These are phyloP conservation scores for Apostichopus californicus DNA, from an alignment of 35 echinoderm and acorn worm genomes.

Conservation along the genomic window DNA sequence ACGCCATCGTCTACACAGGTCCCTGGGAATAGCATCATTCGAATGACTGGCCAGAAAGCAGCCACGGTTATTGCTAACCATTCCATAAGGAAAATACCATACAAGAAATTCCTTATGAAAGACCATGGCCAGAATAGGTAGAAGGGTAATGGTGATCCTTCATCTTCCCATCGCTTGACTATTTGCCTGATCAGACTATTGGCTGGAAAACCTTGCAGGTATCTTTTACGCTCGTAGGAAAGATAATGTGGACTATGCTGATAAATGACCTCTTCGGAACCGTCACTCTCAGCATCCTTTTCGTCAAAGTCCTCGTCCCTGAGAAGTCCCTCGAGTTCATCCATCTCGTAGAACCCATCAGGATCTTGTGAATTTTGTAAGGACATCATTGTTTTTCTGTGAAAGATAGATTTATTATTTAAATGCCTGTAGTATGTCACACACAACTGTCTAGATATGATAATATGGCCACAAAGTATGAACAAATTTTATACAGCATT, in stretches of 20 bases:
- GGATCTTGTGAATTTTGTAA: conserved; percentile 11
- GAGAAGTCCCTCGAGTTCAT: conserved; percentile 37
- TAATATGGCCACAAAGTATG: too few relatives aligned
- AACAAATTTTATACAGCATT: too few relatives aligned
- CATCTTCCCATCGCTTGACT: neutral
- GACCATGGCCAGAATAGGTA: conserved; percentile 51
- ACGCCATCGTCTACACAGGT: neutral
- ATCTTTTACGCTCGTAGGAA: neutral
- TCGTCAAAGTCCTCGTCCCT: conserved; percentile 18
- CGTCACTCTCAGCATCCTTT: conserved; percentile 16
- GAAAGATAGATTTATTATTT: neutral
- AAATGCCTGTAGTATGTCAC: too few relatives aligned
- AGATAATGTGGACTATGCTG: neutral
- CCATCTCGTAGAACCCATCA: conserved; percentile 29
- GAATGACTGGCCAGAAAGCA: conserved; percentile 24
- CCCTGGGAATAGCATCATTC: neutral
- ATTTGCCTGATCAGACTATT: conserved; percentile 20
- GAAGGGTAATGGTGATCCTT: neutral
- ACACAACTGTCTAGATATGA: too few relatives aligned
- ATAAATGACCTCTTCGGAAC: conserved; percentile 37
- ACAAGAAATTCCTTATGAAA: neutral
- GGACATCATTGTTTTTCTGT: conserved; percentile 1
- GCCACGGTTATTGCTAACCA: neutral
- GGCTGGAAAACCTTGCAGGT: conserved; percentile 9
- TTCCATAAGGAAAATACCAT: neutral